Percentiles rank a stretch among this genome's conserved stretches.
These are phyloP conservation scores for Eupristina koningsbergeri DNA, from an alignment of 1,140 invertebrate genomes.

Conservation along the genomic window DNA sequence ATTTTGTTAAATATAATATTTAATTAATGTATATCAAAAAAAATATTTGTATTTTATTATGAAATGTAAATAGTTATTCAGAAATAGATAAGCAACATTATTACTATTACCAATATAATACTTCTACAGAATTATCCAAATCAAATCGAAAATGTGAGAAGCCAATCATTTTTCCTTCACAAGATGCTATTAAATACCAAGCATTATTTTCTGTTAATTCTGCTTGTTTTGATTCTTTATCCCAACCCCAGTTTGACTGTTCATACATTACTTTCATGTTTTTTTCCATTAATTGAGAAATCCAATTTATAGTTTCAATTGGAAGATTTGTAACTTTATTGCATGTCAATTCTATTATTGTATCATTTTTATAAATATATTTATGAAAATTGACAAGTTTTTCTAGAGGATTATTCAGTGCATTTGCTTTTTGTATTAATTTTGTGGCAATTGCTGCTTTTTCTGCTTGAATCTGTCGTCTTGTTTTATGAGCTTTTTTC, in stretches of 20 bases:
- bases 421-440: constrained; percentile 64
- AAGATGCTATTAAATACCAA: constrained; percentile 77
- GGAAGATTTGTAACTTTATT: constrained; percentile 68
- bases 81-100: background rate
- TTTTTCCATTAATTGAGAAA: constrained; percentile 77
- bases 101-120: constrained; percentile 82
- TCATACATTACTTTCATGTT: constrained; percentile 79
- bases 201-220: constrained; percentile 80
- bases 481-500: constrained; percentile 63
- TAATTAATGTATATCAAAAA: background rate
- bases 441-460: constrained; percentile 58
- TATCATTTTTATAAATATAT: constrained; percentile 62
- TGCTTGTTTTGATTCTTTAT: constrained; percentile 76
- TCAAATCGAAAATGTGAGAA: constrained; percentile 89
- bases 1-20: background rate
- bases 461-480: constrained; percentile 61
- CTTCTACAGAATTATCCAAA: constrained; percentile 82
- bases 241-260: constrained; percentile 78
- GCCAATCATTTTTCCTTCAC: constrained; percentile 75
- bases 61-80: background rate
- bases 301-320: constrained; percentile 73
- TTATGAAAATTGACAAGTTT: constrained; percentile 59
- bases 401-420: constrained; percentile 59
- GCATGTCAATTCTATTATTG: constrained; percentile 68
- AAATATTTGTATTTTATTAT: background rate